Conservation (phyloP, 1,140 invertebrate genomes). For the Ectropis grisescens region DNA sequence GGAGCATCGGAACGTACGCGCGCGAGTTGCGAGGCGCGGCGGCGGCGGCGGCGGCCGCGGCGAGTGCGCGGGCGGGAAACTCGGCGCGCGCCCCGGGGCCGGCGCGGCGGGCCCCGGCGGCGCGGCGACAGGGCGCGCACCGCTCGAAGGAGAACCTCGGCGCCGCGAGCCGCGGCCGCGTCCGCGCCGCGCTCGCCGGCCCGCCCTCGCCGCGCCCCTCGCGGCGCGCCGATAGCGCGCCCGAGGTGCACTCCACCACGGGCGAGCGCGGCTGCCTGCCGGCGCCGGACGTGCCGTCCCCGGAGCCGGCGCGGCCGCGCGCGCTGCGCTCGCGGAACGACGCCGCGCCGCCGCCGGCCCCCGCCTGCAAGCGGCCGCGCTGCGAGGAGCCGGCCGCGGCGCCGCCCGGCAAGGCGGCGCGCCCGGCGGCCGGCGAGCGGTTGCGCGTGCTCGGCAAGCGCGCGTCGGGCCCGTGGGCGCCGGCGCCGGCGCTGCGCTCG, state of each 20-base stretch:
- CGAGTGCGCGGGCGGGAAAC: slow-evolving; percentile 5
- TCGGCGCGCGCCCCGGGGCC: slow-evolving; percentile 24
- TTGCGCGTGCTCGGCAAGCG: slow-evolving; percentile 28
- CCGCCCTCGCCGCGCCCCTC: slow-evolving; percentile 42
- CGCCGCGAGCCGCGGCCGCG: slow-evolving; percentile 9
- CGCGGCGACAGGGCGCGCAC: slow-evolving; percentile 44
- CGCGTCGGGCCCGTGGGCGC: slow-evolving; percentile 40
- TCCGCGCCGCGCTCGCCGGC: slow-evolving; percentile 39
- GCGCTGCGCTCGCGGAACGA: slow-evolving; percentile 27
- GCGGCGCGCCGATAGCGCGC: slow-evolving; percentile 38
- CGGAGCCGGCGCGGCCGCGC: slow-evolving; percentile 8
- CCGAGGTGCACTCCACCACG: slow-evolving; percentile 34
- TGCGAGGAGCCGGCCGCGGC: slow-evolving; percentile 9
- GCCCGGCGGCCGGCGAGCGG: slow-evolving; percentile 8
- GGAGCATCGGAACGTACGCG: slow-evolving; percentile 14
- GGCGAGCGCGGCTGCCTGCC: slow-evolving; percentile 17
- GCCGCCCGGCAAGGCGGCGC: slow-evolving; percentile 7
- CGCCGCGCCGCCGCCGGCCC: slow-evolving; percentile 8
- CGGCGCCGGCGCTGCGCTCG: slow-evolving; percentile 42
- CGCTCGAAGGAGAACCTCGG: slow-evolving; percentile 41
- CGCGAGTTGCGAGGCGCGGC: slow-evolving; percentile 15
- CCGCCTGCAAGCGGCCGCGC: slow-evolving; percentile 19
- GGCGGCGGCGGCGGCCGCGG: slow-evolving; percentile 9
- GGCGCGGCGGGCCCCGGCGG: slow-evolving; percentile 38
- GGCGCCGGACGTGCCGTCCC: slow-evolving; percentile 16